Evolutionary conservation across 2,888 invertebrate genomes (phyloP).

Genomic region (Epistrophe eligans): DNA sequence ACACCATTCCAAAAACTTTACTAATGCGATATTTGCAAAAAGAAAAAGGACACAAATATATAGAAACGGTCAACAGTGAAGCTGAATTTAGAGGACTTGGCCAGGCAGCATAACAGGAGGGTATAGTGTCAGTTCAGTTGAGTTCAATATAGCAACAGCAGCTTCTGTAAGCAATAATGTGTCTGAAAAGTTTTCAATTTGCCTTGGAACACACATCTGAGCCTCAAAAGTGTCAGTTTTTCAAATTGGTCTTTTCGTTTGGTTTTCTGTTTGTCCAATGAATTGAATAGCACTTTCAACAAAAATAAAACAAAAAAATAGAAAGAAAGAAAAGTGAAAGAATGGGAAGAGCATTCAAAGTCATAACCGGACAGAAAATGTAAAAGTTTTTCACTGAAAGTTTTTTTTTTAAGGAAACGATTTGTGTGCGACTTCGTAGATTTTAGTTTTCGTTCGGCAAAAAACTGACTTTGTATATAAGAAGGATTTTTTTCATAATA

Average conservation of each 20-base stretch:
- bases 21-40: constrained; percentile 51
- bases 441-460: neutral
- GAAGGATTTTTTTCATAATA: neutral
- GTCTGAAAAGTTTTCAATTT: constrained; percentile 76
- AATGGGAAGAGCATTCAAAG: constrained; percentile 58
- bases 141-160: constrained; percentile 37
- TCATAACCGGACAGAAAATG: constrained; percentile 64
- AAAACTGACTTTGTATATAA: neutral
- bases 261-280: constrained; percentile 63
- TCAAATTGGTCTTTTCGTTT: constrained; percentile 69
- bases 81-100: neutral
- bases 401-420: constrained; percentile 23
- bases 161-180: constrained; percentile 76
- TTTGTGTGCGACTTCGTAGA: constrained; percentile 29
- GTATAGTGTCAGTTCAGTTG: neutral
- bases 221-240: constrained; percentile 74
- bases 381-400: constrained; percentile 57
- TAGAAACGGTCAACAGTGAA: constrained; percentile 57
- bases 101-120: neutral
- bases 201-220: constrained; percentile 75
- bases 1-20: constrained; percentile 53
- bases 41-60: neutral
- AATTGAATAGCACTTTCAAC: constrained; percentile 63
- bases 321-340: constrained; percentile 16
- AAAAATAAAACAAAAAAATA: constrained; percentile 10